Percentiles rank a stretch among this genome's conserved stretches.
phyloP scores from a whole-genome alignment of 2,888 invertebrate species.

The Sycophila texana region DNA sequence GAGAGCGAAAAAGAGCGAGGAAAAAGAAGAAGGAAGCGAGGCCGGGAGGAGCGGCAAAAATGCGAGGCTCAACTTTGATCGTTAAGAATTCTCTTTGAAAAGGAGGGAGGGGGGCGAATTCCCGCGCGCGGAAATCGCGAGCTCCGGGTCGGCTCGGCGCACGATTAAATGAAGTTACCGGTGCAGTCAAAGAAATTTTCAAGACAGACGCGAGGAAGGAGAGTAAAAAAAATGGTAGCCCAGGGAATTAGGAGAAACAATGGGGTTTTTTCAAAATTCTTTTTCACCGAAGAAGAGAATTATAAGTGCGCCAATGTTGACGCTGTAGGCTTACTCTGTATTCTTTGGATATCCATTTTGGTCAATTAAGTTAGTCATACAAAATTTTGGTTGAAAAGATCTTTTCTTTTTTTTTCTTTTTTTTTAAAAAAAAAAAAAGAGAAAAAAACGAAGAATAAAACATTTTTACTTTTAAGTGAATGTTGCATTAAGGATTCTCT shows the following conservation, averaged over 20 bases:
- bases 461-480: slow-evolving; percentile 25
- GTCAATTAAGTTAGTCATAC: too few relatives aligned
- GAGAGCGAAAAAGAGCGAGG: slow-evolving; percentile 49
- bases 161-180: slow-evolving; percentile 55
- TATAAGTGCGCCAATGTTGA: not conserved
- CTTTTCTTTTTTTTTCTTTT: too few relatives aligned
- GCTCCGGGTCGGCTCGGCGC: slow-evolving; percentile 16
- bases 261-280: slow-evolving; percentile 20
- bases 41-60: slow-evolving; percentile 40
- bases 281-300: not conserved
- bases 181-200: slow-evolving; percentile 53
- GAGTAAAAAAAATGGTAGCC: not conserved
- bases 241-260: slow-evolving; percentile 46
- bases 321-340: slow-evolving; percentile 23
- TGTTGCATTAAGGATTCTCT: slow-evolving; percentile 36
- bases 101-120: slow-evolving; percentile 16
- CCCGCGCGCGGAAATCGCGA: slow-evolving; percentile 49
- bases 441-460: too few relatives aligned
- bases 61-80: slow-evolving; percentile 54
- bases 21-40: slow-evolving; percentile 10
- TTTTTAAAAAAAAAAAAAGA: too few relatives aligned
- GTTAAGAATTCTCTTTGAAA: slow-evolving; percentile 57
- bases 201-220: slow-evolving; percentile 36
- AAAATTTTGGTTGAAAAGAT: too few relatives aligned
- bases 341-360: not conserved